A percentile compares a stretch with the other conserved stretches of the same genome.
Conservation (phyloP, 1,140 invertebrate species). For the Propsilocerus akamusi region DNA sequence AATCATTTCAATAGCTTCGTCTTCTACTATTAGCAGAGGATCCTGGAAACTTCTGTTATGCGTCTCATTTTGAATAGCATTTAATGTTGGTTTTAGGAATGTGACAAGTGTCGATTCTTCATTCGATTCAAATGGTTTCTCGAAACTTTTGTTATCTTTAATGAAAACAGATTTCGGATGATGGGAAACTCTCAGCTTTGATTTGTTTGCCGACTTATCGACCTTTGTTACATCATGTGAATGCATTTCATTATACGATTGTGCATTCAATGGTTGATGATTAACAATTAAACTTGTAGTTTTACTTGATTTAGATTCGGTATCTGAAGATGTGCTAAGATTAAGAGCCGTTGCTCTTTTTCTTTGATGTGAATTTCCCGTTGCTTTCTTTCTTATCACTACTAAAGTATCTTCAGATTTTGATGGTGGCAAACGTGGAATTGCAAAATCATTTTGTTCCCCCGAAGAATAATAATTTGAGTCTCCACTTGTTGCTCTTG, state of each 20-base stretch:
- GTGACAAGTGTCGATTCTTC: conserved; percentile 21
- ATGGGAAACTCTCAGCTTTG: not conserved
- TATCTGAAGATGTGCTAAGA: not conserved
- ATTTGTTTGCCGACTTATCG: not conserved
- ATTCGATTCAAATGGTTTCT: conserved; percentile 15
- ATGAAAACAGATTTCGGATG: not conserved
- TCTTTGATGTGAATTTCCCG: conserved; percentile 13
- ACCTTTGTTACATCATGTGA: not conserved
- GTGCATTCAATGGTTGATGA: not conserved
- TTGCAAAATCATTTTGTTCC: conserved; percentile 5
- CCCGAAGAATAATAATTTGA: conserved; percentile 22
- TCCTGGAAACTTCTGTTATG: not conserved
- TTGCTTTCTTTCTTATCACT: conserved; percentile 29
- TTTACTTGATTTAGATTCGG: not conserved
- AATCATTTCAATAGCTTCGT: not conserved
- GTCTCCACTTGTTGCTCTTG: conserved; percentile 16
- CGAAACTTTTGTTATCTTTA: not conserved
- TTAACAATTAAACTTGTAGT: not conserved
- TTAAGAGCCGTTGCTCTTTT: conserved; percentile 4
- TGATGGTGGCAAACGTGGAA: conserved; percentile 42
- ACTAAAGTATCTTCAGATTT: conserved; percentile 57
- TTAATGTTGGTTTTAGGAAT: conserved; percentile 24
- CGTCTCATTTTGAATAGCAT: conserved; percentile 15
- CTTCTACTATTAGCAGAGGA: conserved; percentile 4
- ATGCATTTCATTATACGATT: not conserved